A percentile compares a stretch with the other conserved stretches of the same genome.
Conservation (phyloP, 2,113 vertebrate genomes). For the Catharus minimus region DNA sequence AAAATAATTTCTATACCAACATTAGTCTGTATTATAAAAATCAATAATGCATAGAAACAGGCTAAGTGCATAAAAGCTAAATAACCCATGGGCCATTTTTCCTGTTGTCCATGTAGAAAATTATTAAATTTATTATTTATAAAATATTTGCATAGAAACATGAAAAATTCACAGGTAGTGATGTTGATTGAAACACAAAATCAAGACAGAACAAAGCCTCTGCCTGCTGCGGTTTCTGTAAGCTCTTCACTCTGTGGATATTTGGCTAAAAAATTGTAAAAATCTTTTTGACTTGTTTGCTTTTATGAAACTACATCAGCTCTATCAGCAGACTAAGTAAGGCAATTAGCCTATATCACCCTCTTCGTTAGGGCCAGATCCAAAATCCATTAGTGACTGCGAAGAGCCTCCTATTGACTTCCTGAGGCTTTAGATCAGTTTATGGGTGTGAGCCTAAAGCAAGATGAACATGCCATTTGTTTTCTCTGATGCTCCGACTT, state of each 20-base stretch:
- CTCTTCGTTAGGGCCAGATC: neutral
- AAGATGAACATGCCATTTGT: slow-evolving; percentile 2
- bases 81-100: neutral
- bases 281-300: neutral
- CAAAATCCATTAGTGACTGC: slow-evolving; percentile 11
- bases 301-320: neutral
- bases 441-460: neutral
- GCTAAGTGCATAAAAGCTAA: neutral
- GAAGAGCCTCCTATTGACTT: slow-evolving; percentile 28
- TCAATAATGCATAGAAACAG: neutral
- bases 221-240: neutral
- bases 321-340: neutral
- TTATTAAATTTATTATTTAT: neutral
- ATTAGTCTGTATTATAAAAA: neutral
- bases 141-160: neutral
- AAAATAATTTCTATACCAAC: neutral
- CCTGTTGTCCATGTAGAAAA: neutral
- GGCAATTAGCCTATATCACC: neutral
- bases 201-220: neutral
- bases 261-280: neutral
- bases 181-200: neutral
- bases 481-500: neutral
- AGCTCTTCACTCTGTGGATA: neutral
- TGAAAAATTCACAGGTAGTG: neutral
- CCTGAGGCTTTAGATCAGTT: neutral